Evolutionary conservation across 2,797 vertebrate genomes (phyloP).

Genomic region (Antennarius maculatus): DNA sequence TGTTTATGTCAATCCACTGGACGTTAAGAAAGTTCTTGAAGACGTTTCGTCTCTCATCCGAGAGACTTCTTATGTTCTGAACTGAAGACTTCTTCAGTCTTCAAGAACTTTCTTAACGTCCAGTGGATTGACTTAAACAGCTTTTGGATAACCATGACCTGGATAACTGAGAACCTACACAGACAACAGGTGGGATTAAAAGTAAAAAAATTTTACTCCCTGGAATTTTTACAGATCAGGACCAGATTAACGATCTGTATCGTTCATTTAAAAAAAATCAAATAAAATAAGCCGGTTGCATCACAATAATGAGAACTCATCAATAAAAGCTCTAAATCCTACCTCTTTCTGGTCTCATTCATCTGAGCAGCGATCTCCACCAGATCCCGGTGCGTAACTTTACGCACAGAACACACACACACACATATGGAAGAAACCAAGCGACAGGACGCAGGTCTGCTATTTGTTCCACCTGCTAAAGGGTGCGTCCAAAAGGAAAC

Average conservation of each 20-base stretch:
- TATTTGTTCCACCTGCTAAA: conserved; percentile 72
- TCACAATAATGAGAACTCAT: conserved; percentile 1
- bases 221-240: background rate
- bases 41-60: too few relatives aligned
- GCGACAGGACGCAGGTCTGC: conserved; percentile 31
- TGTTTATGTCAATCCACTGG: too few relatives aligned
- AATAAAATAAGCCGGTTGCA: too few relatives aligned
- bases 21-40: too few relatives aligned
- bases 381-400: conserved; percentile 17
- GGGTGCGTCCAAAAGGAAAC: conserved; percentile 57
- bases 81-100: too few relatives aligned
- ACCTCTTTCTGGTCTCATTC: conserved; percentile 56
- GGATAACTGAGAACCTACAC: too few relatives aligned
- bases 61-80: too few relatives aligned
- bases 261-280: too few relatives aligned
- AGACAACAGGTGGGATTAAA: conserved; percentile 7
- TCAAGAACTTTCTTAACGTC: too few relatives aligned
- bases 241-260: background rate
- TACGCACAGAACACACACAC: conserved; percentile 21
- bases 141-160: too few relatives aligned
- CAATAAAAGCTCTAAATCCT: conserved; percentile 59
- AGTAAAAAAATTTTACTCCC: too few relatives aligned
- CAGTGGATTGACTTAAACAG: too few relatives aligned
- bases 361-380: conserved; percentile 29
- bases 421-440: conserved; percentile 34